A percentile compares a stretch with the other conserved stretches of the same genome.
These are phyloP conservation scores for Zapus hudsonius DNA, from an alignment of 2,113 vertebrate species.

Conservation along the genomic window DNA sequence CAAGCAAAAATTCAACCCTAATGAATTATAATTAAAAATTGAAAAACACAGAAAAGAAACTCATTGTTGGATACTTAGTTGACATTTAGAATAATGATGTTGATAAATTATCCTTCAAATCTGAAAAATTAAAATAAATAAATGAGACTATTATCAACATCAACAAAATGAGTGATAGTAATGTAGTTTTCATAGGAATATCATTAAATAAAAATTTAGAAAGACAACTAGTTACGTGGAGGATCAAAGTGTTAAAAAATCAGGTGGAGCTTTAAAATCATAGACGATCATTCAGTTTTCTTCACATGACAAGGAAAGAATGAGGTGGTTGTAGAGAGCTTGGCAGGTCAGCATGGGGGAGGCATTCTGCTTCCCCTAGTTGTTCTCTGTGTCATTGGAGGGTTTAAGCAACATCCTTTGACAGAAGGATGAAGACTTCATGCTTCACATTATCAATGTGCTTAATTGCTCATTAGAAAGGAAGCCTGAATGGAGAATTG, in stretches of 20 bases:
- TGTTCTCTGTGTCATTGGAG: background rate
- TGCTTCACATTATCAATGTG: background rate
- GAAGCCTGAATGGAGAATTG: background rate
- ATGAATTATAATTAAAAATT: slow-evolving; percentile 17
- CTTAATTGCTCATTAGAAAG: background rate
- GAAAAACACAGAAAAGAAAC: background rate
- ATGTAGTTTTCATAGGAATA: background rate
- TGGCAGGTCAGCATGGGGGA: background rate
- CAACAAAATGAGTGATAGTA: background rate
- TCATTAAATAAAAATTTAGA: slow-evolving; percentile 25
- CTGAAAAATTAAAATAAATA: slow-evolving; percentile 14
- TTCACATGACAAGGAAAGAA: background rate
- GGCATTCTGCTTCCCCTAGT: background rate
- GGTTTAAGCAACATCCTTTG: background rate
- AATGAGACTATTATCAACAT: background rate
- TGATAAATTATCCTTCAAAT: background rate
- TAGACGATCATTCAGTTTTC: background rate
- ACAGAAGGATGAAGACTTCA: background rate
- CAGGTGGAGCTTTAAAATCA: background rate
- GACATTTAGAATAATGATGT: slow-evolving; percentile 20
- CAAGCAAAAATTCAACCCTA: slow-evolving; percentile 23
- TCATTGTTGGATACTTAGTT: background rate
- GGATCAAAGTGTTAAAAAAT: background rate
- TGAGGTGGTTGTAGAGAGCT: background rate
- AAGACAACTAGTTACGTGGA: background rate